Base-by-base conservation (phyloP, 2,113 vertebrate species). In the Leptobrachium ailaonicum region DNA sequence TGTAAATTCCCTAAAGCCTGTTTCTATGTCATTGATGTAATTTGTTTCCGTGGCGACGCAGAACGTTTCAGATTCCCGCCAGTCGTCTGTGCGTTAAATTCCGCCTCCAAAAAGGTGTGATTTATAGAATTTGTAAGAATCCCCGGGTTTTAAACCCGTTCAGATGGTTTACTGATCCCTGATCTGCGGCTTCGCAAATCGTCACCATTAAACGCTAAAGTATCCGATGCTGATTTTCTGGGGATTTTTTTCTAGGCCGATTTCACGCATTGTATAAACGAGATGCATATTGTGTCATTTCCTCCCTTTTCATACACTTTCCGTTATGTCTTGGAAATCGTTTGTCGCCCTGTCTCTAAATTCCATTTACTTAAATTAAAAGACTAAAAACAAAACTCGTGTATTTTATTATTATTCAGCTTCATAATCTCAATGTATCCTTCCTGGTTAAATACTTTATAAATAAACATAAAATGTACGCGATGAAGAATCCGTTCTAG, bases 291-390 rank as follows among this genome's bases (percentile, higher is more conserved):
- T 54, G 32, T 53, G 32, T 53, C 13, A 20, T 41, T 40, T 73
- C 73, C 8, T 43, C 40, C 64, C 63, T 32, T 73, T 67, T 68
- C 77, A 66, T 73, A 58, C 64, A 50, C 71, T 80, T 74, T 79
- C 56, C 60, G 63, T 74, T 67, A 11, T 80, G 71, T 80, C 64
- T 66, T 67, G 73, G 71, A 74, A 74, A 67, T 41, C 60, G 78
- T 54, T 20, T 68, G 71, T 80, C 63, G 60, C 63, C 53, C 45
- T 54, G 41, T 80, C 62, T 66, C 4, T 32, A 20, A 40, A 64
- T 64, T 20, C n/a, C 66, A 77, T 69, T 73, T 80, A 63, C 71
- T 68, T 80, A 62, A 80, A 80, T 74, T 80, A 80, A 80, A 80
- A 41, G 44, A 11, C 60, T 74, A 66, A 58, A 80, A 66, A 12